phyloP scores from a whole-genome alignment of 2,113 vertebrate species.

The Elephas maximus region DNA sequence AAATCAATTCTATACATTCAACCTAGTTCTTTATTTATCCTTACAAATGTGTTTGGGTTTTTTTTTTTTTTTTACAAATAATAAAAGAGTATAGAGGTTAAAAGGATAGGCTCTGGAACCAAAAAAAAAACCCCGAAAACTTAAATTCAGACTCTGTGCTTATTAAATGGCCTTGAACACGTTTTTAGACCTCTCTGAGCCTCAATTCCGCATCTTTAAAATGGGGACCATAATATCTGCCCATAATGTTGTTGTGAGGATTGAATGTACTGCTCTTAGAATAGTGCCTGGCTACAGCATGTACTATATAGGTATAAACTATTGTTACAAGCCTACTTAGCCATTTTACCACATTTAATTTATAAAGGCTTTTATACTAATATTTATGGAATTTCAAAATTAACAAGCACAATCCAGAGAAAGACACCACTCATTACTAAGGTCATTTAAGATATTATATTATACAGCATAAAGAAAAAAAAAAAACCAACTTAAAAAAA shows the following conservation, averaged over 20 bases:
- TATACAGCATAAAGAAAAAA: too few species aligned
- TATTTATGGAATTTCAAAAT: slow-evolving; percentile 62
- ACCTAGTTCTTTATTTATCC: neutral
- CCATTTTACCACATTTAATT: slow-evolving; percentile 37
- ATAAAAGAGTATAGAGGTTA: neutral
- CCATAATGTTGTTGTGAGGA: slow-evolving; percentile 23
- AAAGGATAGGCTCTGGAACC: neutral
- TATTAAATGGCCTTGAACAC: slow-evolving; percentile 36
- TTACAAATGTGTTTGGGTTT: too few species aligned
- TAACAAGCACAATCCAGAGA: slow-evolving; percentile 46
- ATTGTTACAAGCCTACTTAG: neutral
- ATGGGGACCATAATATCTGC: neutral
- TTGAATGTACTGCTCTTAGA: slow-evolving; percentile 29
- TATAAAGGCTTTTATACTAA: slow-evolving; percentile 29
- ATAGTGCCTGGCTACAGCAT: neutral
- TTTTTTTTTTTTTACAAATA: neutral
- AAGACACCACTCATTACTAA: neutral
- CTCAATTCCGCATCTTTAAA: slow-evolving; percentile 9
- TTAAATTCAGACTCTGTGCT: neutral
- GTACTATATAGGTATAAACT: neutral
- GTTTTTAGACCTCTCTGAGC: slow-evolving; percentile 46
- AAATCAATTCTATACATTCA: neutral
- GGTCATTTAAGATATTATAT: neutral
- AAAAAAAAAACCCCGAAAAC: neutral
- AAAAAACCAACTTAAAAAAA: neutral